A percentile compares a stretch with the other conserved stretches of the same genome.
Conservation (phyloP, 2,113 vertebrate genomes). For the Phaethon lepturus region DNA sequence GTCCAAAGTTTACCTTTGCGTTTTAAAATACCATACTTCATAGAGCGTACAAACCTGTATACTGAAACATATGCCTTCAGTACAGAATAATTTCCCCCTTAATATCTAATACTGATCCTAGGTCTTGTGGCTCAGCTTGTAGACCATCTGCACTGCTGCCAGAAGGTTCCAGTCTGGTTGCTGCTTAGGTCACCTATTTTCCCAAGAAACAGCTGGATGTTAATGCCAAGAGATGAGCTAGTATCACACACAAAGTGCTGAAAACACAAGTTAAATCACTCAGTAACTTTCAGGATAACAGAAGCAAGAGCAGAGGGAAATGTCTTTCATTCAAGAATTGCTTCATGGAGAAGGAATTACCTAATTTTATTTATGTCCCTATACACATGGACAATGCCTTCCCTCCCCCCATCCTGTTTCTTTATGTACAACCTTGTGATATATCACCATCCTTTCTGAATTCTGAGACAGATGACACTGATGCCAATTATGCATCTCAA, state of each 20-base stretch:
- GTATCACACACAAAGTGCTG: not conserved
- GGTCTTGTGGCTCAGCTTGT: not conserved
- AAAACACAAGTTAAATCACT: constrained; percentile 34
- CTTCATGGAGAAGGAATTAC: constrained; percentile 49
- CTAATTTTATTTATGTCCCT: constrained; percentile 49
- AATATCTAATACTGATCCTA: not conserved
- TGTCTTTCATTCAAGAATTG: not conserved
- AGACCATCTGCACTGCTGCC: not conserved
- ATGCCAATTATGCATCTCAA: constrained; percentile 68
- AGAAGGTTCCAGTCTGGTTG: not conserved
- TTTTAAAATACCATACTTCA: not conserved
- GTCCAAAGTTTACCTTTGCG: not conserved
- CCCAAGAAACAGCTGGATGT: not conserved
- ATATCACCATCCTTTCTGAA: constrained; percentile 58
- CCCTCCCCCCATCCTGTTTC: not conserved
- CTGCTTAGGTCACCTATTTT: not conserved
- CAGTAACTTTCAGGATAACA: constrained; percentile 5
- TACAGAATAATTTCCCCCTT: not conserved
- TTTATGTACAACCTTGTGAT: constrained; percentile 41
- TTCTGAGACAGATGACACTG: constrained; percentile 64
- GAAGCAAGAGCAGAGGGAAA: constrained; percentile 11
- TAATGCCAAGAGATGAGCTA: constrained; percentile 7
- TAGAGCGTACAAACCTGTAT: not conserved
- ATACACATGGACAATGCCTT: not conserved
- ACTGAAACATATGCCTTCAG: not conserved